These are phyloP conservation scores for Sinotaia quadrata DNA, from an alignment of 2,888 invertebrate genomes.

Conservation along the genomic window DNA sequence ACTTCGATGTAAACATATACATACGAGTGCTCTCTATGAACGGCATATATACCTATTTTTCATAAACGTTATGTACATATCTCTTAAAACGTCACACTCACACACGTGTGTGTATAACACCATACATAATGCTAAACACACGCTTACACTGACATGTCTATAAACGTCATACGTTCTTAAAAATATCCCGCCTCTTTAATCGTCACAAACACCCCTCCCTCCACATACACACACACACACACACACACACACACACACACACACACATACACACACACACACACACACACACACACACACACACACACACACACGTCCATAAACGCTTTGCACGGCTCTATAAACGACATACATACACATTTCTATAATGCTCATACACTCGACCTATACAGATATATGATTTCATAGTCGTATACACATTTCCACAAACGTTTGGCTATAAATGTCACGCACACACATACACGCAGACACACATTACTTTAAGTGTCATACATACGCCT, in stretches of 20 bases:
- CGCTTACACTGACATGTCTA: too few relatives aligned
- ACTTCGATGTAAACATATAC: too few relatives aligned
- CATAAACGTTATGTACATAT: too few relatives aligned
- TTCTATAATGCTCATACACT: background rate
- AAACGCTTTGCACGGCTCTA: background rate
- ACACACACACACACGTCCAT: background rate
- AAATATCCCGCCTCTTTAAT: too few relatives aligned
- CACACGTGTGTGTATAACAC: too few relatives aligned
- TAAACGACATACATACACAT: background rate
- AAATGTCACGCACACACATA: conserved; percentile 1
- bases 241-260: background rate
- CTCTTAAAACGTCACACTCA: too few relatives aligned
- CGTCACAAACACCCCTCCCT: background rate
- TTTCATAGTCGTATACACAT: background rate
- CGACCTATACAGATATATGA: background rate
- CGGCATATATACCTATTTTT: too few relatives aligned
- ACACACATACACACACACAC: background rate
- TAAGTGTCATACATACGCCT: too few relatives aligned
- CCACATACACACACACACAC: conserved; percentile 2
- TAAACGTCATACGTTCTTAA: too few relatives aligned
- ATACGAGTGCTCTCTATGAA: too few relatives aligned
- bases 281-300: conserved; percentile 7
- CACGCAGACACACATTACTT: conserved; percentile 1
- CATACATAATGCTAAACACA: too few relatives aligned
- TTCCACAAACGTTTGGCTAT: background rate